Evolutionary conservation across 2,888 invertebrate species (phyloP).

Genomic region (Pecten maximus): DNA sequence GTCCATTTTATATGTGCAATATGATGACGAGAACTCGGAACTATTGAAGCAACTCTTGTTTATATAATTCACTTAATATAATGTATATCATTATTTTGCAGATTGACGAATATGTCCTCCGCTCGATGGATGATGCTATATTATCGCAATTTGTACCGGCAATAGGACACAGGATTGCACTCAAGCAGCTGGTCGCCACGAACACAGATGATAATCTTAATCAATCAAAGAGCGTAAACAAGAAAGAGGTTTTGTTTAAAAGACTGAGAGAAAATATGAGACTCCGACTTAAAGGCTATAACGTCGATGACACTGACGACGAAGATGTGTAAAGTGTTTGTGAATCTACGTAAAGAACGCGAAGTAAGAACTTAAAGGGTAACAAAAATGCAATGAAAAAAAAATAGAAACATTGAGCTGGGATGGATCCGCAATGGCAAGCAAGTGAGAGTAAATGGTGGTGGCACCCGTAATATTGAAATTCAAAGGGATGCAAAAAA

Average conservation of each 20-base stretch:
- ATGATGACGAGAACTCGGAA: too few relatives aligned
- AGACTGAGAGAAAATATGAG: neutral
- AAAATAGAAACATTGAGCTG: conserved; percentile 13
- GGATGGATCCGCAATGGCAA: too few relatives aligned
- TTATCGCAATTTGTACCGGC: neutral
- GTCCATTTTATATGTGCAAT: too few relatives aligned
- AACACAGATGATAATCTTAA: too few relatives aligned
- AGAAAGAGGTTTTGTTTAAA: conserved; percentile 1
- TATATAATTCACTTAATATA: too few relatives aligned
- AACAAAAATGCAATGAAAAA: conserved; percentile 22
- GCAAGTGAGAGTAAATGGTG: conserved; percentile 30
- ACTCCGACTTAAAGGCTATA: neutral
- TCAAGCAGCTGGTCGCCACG: too few relatives aligned
- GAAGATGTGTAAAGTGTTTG: too few relatives aligned
- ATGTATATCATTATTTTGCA: too few relatives aligned
- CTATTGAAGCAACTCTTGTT: too few relatives aligned
- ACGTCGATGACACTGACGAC: too few relatives aligned
- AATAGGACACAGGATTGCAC: neutral
- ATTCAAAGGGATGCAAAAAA: neutral
- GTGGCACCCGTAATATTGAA: conserved; percentile 26
- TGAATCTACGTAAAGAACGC: neutral
- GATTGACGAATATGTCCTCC: too few relatives aligned
- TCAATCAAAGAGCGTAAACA: neutral
- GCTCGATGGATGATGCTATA: neutral
- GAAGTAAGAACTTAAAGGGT: too few relatives aligned